Evolutionary conservation across 2,888 invertebrate species (phyloP), one percentile per base, ranked within the genome.

Genomic region (Dascillus cervinus): DNA sequence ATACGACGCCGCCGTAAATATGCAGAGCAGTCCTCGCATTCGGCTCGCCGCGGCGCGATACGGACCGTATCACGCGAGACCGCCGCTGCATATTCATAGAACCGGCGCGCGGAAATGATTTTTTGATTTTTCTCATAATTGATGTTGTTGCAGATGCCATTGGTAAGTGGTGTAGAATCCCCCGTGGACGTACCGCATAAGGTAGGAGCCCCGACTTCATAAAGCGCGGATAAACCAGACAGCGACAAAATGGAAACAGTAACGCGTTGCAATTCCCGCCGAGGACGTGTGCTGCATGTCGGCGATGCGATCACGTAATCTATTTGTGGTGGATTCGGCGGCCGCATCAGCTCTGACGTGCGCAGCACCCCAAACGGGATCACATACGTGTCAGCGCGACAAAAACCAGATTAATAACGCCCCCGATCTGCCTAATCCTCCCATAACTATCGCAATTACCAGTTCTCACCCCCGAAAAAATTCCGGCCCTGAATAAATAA

Each of bases 131-230:
- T 19, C 26, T 15, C 19, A 14, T 41, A 33, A 64, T 59, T 62
- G 60, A 58, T 61, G 72, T 74, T 80, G 78, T 82, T 82, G 60
- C 82, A 82, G 82, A 82, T 73, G 80, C 80, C 66, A 79, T 82
- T 77, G 82, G 82, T 82, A 75, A 82, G 81, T 77, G 66, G 61
- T 55, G 49, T n/a, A n/a, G n/a, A n/a, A 28, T 26, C 25, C 24
- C 29, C 29, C 26, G 26, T 26, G 14, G 31, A 28, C 28, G 36
- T 22, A 14, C 13, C 9, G 20, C 12, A 22, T 34, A 30, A 39
- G 38, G 38, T 39, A 38, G 27, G 27, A 27, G n/a, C 11, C 8
- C 17, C 4, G 17, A 17, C 17, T 17, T 6, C 4, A 4, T 8
- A 17, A 8, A 17, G n/a, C n/a, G 44, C 40, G 37, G 32, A 39